Base-by-base conservation (phyloP, 2,797 vertebrate genomes). In the Cephalopachus bancanus region DNA sequence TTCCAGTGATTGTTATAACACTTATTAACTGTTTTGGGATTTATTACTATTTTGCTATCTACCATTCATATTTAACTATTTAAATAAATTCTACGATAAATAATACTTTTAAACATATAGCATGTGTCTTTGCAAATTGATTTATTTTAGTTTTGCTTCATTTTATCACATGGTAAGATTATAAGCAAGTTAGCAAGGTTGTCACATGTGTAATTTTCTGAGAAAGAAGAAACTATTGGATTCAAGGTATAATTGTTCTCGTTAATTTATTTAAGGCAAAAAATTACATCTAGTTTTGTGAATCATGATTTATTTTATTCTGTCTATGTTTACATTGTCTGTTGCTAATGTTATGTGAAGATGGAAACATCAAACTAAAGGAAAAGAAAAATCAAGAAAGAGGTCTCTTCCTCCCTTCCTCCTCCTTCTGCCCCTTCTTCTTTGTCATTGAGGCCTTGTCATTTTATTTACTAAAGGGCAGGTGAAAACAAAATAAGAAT, bases 51-150 rank as follows among this genome's bases (percentile, higher is more conserved):
- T 83, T 83, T 91, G 33, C 89, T 80, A 37, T 89, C 19, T 17
- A 67, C 20, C 30, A 80, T 26, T 91, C 51, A 51, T 85, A 67
- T 19, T 83, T 86, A 65, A 89, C 64, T 87, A 49, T 55, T 86
- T 84, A 75, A 92, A 67, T 12, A 84, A 85, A 78, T 55, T 93
- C 65, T 92, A 71, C 37, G 95, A 55, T n/a, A 83, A 91, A 26
- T 55, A 86, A 83, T 93, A 78, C 17, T 49, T 94, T 76, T 83
- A 89, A 94, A 64, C 24, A 24, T 84, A 26, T 12, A 76, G 37
- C 20, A 83, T 95, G 22, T 91, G 30, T 84, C 83, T 95, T 62
- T 92, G 92, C 55, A 95, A 92, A 57, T 67, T 26, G 65, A 83
- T 79, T 95, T 44, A 26, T 60, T 76, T 83, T 89, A 22, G 37